phyloP scores from a whole-genome alignment of 2,888 invertebrate genomes.

The Thelaira solivaga region DNA sequence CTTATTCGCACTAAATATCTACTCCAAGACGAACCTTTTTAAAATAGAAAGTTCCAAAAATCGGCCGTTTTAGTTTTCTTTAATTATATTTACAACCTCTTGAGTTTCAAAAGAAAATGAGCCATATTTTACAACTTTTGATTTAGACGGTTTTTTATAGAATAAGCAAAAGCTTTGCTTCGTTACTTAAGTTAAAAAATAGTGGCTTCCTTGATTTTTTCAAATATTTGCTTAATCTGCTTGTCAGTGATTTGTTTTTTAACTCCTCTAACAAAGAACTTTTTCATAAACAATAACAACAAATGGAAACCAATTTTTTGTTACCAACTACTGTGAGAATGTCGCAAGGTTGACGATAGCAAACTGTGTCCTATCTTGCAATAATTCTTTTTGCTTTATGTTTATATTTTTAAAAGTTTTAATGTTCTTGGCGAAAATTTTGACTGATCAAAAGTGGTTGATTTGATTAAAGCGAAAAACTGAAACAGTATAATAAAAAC shows the following conservation, averaged over 20 bases:
- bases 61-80: too few species aligned
- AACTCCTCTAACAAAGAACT: not conserved
- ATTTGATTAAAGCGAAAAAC: conserved; percentile 55
- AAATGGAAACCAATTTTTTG: conserved; percentile 1
- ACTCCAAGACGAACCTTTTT: too few species aligned
- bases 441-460: conserved; percentile 56
- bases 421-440: conserved; percentile 28
- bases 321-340: conserved; percentile 44
- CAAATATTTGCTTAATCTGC: not conserved
- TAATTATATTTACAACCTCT: too few species aligned
- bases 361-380: conserved; percentile 44
- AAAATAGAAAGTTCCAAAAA: too few species aligned
- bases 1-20: too few species aligned
- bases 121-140: too few species aligned
- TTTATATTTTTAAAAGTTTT: conserved; percentile 11
- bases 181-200: too few species aligned
- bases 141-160: not conserved
- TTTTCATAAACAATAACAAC: not conserved
- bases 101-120: too few species aligned
- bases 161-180: not conserved
- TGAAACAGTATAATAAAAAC: conserved; percentile 14
- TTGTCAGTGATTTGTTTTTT: not conserved
- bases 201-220: not conserved
- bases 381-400: conserved; percentile 11
- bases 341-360: conserved; percentile 45